Evolutionary conservation across 2,888 invertebrate species (phyloP), one percentile per base, ranked within the genome.

Genomic region (Drosophila anceps): DNA sequence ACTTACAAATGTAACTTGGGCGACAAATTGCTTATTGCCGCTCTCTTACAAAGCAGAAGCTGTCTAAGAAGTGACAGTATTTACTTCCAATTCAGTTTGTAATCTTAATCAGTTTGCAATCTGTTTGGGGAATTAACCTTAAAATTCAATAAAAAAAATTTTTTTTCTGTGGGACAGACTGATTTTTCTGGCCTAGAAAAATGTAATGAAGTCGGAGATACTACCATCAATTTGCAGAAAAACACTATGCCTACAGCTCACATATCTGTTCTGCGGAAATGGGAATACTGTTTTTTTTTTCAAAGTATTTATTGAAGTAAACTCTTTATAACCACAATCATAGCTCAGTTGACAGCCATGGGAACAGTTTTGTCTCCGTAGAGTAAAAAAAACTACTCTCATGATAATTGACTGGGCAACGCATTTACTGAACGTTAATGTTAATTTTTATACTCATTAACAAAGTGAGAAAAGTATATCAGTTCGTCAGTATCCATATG

Each of bases 371-470:
- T 48, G 29, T 50, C 18, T 18, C 7, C 10, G 31, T 10, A 5
- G 10, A 44, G 27, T n/a, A 48, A 48, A 29, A 29, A 13, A 20
- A 4, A 4, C 18, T 6, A 4, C 31, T 50, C 31, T 15, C 46
- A n/a, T 46, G 15, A 9, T 50, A 50, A 29, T 50, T 31, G 50
- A 50, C 50, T 31, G 18, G n/a, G 10, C 29, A 29, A 31, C n/a
- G 12, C 12, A 50, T 18, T 31, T 31, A 18, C 7, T 12, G 29
- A 50, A 18, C n/a, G 18, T 12, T 29, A 48, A 48, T 48, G 29
- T 29, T n/a, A 27, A 29, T 48, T 12, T 18, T 12, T 18, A 7
- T 4, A 18, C 50, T 48, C n/a, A 18, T 31, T 12, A 2, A 10
- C 6, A 12, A 29, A 50, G 31, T 50, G 13, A 18, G 13, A 13